Evolutionary conservation across 1,140 invertebrate species (phyloP).

Genomic region (Meloidogyne exigua): DNA sequence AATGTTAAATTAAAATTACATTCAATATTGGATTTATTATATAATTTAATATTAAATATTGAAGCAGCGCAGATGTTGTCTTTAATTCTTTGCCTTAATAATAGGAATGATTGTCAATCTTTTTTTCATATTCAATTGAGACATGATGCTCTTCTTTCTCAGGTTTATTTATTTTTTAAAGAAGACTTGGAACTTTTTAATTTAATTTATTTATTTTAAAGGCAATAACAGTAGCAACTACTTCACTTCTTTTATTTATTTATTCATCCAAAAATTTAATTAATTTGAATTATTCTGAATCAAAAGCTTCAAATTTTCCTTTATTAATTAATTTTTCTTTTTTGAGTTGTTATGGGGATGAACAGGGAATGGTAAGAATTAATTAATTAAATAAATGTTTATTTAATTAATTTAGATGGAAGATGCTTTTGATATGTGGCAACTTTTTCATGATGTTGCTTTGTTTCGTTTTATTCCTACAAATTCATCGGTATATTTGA

Average conservation of each 20-base stretch:
- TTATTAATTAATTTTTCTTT: conserved; percentile 47
- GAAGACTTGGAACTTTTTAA: no score
- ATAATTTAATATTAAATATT: conserved; percentile 32
- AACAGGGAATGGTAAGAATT: conserved; percentile 41
- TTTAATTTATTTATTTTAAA: background rate
- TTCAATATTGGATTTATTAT: conserved; percentile 39
- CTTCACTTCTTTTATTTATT: conserved; percentile 34
- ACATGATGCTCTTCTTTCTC: conserved; percentile 42
- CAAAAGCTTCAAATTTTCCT: conserved; percentile 15
- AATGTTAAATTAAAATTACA: conserved; percentile 41
- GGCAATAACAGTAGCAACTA: conserved; percentile 42
- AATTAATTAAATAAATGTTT: background rate
- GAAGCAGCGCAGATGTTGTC: conserved; percentile 37
- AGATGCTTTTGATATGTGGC: conserved; percentile 48
- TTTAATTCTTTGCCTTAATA: conserved; percentile 37
- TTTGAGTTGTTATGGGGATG: conserved; percentile 48
- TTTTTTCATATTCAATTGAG: conserved; percentile 53
- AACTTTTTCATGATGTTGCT: conserved; percentile 36
- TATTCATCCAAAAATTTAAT: conserved; percentile 18
- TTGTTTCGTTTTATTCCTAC: conserved; percentile 42
- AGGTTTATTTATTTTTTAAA: conserved; percentile 6
- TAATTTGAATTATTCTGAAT: conserved; percentile 21
- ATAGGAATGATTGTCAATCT: conserved; percentile 36
- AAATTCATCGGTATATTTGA: conserved; percentile 42
- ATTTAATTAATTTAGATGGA: conserved; percentile 33